A percentile compares a stretch with the other conserved stretches of the same genome.
Evolutionary conservation across 2,888 invertebrate species (phyloP).

Genomic region (Tenthredo mesomela): DNA sequence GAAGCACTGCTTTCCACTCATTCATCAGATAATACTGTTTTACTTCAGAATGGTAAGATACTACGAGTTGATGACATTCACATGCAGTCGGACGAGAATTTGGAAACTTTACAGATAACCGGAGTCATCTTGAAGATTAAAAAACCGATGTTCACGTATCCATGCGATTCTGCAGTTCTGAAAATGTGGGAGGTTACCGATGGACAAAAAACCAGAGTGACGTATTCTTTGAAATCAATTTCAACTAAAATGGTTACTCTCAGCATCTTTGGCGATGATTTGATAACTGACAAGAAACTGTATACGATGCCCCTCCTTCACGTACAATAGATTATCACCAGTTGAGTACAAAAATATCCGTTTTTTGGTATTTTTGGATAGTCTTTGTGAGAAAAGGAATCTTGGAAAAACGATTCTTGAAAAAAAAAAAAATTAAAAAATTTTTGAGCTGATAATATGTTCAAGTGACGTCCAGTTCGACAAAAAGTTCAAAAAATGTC

Average conservation of each 20-base stretch:
- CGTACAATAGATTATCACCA: no score
- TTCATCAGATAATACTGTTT: no score
- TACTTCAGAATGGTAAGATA: slow-evolving; percentile 41
- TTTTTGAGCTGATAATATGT: no score
- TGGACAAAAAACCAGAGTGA: neutral
- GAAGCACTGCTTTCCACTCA: no score
- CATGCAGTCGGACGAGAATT: neutral
- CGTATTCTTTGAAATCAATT: neutral
- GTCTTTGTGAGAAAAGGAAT: no score
- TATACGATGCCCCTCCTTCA: slow-evolving; percentile 34
- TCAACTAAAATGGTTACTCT: slow-evolving; percentile 46
- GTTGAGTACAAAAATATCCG: no score
- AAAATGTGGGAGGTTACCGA: slow-evolving; percentile 53
- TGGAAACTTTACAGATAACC: neutral
- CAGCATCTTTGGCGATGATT: no score
- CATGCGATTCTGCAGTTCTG: slow-evolving; percentile 27
- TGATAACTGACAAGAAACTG: slow-evolving; percentile 21
- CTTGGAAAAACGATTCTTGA: no score
- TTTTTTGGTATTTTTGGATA: no score
- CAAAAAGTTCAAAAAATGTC: no score
- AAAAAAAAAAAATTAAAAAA: no score
- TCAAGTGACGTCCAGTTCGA: no score
- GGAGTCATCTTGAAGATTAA: slow-evolving; percentile 27
- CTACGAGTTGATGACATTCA: slow-evolving; percentile 43
- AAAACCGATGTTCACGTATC: slow-evolving; percentile 46